These are phyloP conservation scores for Scolopax mira DNA, from an alignment of 2,113 vertebrate genomes.

Conservation along the genomic window DNA sequence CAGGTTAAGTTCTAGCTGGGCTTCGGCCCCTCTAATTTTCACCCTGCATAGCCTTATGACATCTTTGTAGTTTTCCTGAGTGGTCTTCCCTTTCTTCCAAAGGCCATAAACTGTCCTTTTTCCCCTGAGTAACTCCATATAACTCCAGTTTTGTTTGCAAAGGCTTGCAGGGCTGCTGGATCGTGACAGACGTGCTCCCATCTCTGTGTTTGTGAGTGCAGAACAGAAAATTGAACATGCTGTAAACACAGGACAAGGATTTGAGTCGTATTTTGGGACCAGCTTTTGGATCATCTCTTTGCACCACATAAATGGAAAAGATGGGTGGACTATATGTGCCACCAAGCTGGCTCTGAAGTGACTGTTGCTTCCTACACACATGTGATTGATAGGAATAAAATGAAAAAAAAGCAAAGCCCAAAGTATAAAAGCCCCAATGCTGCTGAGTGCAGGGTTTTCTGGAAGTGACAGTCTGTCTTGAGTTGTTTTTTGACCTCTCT, in stretches of 20 bases:
- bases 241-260: neutral
- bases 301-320: neutral
- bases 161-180: neutral
- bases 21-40: too few species aligned
- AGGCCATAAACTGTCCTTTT: too few species aligned
- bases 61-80: too few species aligned
- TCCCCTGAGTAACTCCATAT: too few species aligned
- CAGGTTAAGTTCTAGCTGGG: too few species aligned
- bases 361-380: neutral
- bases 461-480: neutral
- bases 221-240: neutral
- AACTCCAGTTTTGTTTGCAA: neutral
- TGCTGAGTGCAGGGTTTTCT: neutral
- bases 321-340: neutral
- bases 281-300: neutral
- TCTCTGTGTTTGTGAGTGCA: neutral
- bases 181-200: accelerated
- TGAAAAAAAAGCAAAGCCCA: neutral
- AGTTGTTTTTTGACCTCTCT: neutral
- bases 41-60: too few species aligned
- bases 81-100: too few species aligned
- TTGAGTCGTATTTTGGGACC: neutral
- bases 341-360: neutral
- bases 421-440: neutral
- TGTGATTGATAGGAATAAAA: neutral